Base-by-base conservation (phyloP, 2,113 vertebrate genomes). In the Anas platyrhynchos region DNA sequence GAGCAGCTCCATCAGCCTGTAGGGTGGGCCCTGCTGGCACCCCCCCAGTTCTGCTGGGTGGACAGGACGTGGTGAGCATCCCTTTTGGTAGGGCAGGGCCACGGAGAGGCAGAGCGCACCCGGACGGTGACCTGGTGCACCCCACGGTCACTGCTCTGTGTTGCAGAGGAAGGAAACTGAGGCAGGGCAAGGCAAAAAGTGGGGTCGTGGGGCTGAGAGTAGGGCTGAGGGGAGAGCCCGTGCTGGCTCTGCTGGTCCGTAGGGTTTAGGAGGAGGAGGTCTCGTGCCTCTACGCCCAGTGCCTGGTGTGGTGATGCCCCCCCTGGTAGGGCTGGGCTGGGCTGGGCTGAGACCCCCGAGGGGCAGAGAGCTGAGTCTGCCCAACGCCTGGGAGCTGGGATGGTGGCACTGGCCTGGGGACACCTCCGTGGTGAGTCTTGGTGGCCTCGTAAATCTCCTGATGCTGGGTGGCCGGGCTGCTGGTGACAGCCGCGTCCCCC, bases 211-310 rank as follows among this genome's bases (percentile, higher is more conserved):
- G 34, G 9, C 6, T 73, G 81, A 29, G 38, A 48, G 31, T 44
- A 36, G 43, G n/a, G 13, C 56, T 17, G 22, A n/a, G 54, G 34
- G 44, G 48, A 61, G 55, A 52, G 23, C 48, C 32, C 0, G 0
- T 44, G 54, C 38, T 80, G 58, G 20, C 3, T 48, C 58, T 59
- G 54, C 25, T 15, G 68, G 9, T 20, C 25, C n/a, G 41, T 46
- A 8, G 17, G 6, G 25, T 11, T 1, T 12, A 5, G 73, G 56
- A 81, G 73, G 36, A 83, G 43, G 59, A 76, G 43, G 20, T 65
- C 23, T 52, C 1, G 1, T 41, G 63, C 67, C 79, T 52, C 50
- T 48, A 48, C 9, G 22, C 17, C 27, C 25, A 7, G 38, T 83
- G 32, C 68, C 63, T 66, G 38, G 27, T 7, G 15, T 52, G 61